A percentile compares a stretch with the other conserved stretches of the same genome.
These are phyloP conservation scores for Lasioglossum oenotherae DNA, from an alignment of 2,888 invertebrate genomes.

Conservation along the genomic window DNA sequence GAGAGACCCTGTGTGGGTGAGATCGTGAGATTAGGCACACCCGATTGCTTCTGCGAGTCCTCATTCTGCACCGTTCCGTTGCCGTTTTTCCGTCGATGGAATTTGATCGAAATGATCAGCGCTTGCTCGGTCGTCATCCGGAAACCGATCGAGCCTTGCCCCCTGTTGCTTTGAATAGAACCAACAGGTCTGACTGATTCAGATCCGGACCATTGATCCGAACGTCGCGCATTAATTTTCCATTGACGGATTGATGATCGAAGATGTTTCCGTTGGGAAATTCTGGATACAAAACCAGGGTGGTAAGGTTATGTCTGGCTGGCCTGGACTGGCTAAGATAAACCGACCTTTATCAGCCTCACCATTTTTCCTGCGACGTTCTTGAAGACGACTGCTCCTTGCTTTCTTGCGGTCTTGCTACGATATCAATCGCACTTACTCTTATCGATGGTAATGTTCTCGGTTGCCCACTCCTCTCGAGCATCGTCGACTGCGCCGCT, in stretches of 20 bases:
- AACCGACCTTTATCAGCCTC: conserved; percentile 16
- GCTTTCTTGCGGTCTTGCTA: background rate
- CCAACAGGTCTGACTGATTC: conserved; percentile 33
- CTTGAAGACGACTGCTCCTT: background rate
- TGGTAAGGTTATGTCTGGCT: too few species aligned
- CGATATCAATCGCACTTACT: background rate
- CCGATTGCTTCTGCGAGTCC: background rate
- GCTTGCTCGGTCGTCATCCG: conserved; percentile 25
- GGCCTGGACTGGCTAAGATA: too few species aligned
- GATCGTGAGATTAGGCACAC: background rate
- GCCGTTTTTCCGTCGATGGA: background rate
- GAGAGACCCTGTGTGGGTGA: background rate
- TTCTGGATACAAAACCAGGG: too few species aligned
- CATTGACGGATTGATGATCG: conserved; percentile 15
- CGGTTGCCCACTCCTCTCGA: background rate
- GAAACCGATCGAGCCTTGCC: conserved; percentile 17
- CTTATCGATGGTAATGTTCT: conserved; percentile 45
- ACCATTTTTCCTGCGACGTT: background rate
- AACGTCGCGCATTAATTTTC: conserved; percentile 37
- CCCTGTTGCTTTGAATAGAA: conserved; percentile 30
- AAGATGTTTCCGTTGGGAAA: too few species aligned
- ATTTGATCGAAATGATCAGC: conserved; percentile 40
- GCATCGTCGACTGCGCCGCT: conserved; percentile 16
- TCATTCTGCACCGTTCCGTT: too few species aligned
- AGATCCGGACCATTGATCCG: conserved; percentile 28